These are phyloP conservation scores for Limnephilus marmoratus DNA, from an alignment of 2,888 invertebrate genomes.

Conservation along the genomic window DNA sequence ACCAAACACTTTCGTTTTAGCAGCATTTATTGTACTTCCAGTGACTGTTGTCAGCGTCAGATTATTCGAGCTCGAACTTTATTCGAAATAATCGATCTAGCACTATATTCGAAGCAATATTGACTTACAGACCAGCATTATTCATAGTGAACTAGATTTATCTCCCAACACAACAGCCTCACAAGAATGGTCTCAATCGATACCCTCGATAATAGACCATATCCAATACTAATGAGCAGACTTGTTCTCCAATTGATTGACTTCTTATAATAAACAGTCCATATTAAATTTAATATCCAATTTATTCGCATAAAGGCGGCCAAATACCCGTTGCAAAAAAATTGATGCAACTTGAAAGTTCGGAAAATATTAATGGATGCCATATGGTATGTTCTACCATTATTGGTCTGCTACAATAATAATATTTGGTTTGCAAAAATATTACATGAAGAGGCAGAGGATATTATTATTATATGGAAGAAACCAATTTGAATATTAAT, in stretches of 20 bases:
- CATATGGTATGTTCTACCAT: neutral
- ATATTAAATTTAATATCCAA: neutral
- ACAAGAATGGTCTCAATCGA: too few species aligned
- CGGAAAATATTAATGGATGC: neutral
- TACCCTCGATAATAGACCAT: too few species aligned
- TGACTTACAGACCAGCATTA: too few species aligned
- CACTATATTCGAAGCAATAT: too few species aligned
- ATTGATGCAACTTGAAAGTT: neutral
- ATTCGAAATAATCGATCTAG: too few species aligned
- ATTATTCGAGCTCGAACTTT: too few species aligned
- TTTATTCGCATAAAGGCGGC: neutral
- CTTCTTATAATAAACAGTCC: neutral
- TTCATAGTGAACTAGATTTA: too few species aligned
- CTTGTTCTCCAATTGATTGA: neutral
- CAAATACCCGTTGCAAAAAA: neutral
- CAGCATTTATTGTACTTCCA: too few species aligned
- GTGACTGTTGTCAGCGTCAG: too few species aligned
- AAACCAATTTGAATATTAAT: neutral
- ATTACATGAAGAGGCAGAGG: neutral
- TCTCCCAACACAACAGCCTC: too few species aligned
- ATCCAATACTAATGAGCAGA: too few species aligned
- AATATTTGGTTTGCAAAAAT: neutral
- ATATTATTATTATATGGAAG: neutral
- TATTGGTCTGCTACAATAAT: neutral
- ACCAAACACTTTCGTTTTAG: too few species aligned